These are phyloP conservation scores for Pyxicephalus adspersus DNA, from an alignment of 2,113 vertebrate genomes.

Conservation along the genomic window DNA sequence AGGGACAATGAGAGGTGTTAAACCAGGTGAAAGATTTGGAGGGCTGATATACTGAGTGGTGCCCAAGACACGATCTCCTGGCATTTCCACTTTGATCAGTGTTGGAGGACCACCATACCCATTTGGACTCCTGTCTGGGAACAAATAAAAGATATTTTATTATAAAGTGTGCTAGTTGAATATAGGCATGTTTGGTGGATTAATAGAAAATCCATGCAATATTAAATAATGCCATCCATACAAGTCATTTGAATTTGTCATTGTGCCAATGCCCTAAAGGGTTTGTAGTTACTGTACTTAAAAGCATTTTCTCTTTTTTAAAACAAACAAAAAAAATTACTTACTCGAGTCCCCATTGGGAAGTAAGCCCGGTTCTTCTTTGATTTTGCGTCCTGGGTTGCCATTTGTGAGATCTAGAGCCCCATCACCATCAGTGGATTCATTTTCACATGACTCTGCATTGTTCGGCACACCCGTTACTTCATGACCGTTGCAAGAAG, in stretches of 20 bases:
- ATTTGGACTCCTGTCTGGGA: slow-evolving; percentile 77
- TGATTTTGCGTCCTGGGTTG: slow-evolving; percentile 77
- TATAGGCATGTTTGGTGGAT: too few species aligned
- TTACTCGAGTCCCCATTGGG: slow-evolving; percentile 80
- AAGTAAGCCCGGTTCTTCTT: slow-evolving; percentile 81
- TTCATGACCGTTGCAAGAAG: slow-evolving; percentile 65
- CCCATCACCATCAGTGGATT: slow-evolving; percentile 75
- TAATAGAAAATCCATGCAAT: too few species aligned
- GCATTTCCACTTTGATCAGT: slow-evolving; percentile 89
- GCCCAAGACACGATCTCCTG: slow-evolving; percentile 78
- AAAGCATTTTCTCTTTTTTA: too few species aligned
- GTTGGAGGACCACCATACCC: slow-evolving; percentile 82
- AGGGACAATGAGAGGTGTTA: slow-evolving; percentile 73
- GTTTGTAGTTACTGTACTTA: too few species aligned
- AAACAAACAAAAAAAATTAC: not conserved
- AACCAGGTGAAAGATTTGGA: slow-evolving; percentile 74
- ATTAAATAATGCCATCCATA: not conserved
- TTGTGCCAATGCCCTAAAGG: too few species aligned
- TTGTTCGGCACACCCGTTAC: slow-evolving; percentile 62
- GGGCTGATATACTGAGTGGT: slow-evolving; percentile 79
- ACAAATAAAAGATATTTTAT: not conserved
- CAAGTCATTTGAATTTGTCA: not conserved
- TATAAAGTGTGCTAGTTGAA: too few species aligned
- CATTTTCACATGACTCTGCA: slow-evolving; percentile 68
- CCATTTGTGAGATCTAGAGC: slow-evolving; percentile 89